Conservation (phyloP, 2,797 vertebrate species). For the Pseudocheirus occidentalis region DNA sequence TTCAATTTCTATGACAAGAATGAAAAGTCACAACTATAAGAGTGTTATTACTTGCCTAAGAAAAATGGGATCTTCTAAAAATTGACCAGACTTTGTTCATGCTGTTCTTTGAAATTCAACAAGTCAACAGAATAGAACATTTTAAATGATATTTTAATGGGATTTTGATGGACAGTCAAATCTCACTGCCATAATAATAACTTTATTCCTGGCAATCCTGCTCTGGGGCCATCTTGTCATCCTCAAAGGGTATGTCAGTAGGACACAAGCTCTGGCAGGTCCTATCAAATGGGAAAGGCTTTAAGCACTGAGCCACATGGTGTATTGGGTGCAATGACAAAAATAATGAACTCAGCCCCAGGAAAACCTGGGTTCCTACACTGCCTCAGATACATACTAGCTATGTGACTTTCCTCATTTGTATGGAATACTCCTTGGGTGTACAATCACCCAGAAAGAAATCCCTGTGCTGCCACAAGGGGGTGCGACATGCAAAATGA, state of each 20-base stretch:
- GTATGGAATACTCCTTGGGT: neutral
- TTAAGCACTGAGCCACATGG: neutral
- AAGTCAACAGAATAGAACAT: slow-evolving; percentile 1
- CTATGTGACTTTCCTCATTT: neutral
- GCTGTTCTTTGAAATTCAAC: neutral
- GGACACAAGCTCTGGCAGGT: neutral
- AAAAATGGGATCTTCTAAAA: neutral
- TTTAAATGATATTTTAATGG: slow-evolving; percentile 1
- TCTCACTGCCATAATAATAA: neutral
- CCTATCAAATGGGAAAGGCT: neutral
- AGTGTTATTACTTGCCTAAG: neutral
- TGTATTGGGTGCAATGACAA: neutral
- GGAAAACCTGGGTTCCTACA: neutral
- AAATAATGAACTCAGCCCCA: neutral
- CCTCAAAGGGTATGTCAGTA: neutral
- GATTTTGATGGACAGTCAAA: neutral
- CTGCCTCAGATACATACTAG: neutral
- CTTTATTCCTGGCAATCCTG: neutral
- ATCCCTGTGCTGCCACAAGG: neutral
- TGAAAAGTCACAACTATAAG: slow-evolving; percentile 1
- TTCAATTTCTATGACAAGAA: neutral
- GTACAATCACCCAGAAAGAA: neutral
- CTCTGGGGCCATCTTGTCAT: neutral
- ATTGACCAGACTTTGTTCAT: neutral
- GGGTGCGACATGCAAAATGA: neutral